A percentile compares a stretch with the other conserved stretches of the same genome.
Conservation (phyloP, 2,113 vertebrate species). For the Carassius gibelio region DNA sequence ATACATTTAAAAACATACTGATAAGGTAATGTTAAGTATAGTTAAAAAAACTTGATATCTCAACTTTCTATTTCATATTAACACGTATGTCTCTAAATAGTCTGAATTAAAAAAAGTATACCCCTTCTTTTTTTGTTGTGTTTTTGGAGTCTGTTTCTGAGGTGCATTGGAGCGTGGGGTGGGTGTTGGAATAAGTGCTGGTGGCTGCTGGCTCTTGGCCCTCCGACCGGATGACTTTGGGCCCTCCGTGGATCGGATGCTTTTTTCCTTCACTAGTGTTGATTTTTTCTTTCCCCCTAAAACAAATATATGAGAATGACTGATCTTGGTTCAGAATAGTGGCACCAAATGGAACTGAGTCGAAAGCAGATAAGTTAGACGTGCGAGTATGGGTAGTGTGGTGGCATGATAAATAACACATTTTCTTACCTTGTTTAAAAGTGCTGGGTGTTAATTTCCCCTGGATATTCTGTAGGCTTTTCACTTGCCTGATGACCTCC, state of each 20-base stretch:
- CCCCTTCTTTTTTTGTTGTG: slow-evolving; percentile 51
- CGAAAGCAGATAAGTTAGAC: background rate
- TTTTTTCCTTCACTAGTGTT: slow-evolving; percentile 26
- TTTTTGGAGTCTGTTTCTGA: slow-evolving; percentile 6
- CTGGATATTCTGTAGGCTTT: slow-evolving; percentile 39
- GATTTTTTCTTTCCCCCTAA: slow-evolving; percentile 24
- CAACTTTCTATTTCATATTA: background rate
- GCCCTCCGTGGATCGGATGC: background rate
- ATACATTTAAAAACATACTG: slow-evolving; percentile 26
- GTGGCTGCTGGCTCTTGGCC: slow-evolving; percentile 18
- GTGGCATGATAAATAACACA: background rate
- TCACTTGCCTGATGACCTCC: slow-evolving; percentile 56
- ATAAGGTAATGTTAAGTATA: slow-evolving; percentile 6
- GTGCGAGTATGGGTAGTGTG: background rate
- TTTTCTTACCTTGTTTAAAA: slow-evolving; percentile 51
- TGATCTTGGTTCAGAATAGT: slow-evolving; percentile 13
- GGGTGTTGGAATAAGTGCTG: slow-evolving; percentile 49
- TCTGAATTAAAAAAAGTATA: background rate
- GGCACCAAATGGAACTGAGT: background rate
- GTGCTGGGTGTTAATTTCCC: slow-evolving; percentile 3
- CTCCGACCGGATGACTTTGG: slow-evolving; percentile 2
- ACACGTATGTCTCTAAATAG: background rate
- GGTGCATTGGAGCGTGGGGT: slow-evolving; percentile 48
- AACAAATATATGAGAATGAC: background rate
- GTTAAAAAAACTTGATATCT: background rate